These are phyloP conservation scores for Epizoanthus rinbou DNA, from an alignment of 92 coral and sea anemone genomes.

Conservation along the genomic window DNA sequence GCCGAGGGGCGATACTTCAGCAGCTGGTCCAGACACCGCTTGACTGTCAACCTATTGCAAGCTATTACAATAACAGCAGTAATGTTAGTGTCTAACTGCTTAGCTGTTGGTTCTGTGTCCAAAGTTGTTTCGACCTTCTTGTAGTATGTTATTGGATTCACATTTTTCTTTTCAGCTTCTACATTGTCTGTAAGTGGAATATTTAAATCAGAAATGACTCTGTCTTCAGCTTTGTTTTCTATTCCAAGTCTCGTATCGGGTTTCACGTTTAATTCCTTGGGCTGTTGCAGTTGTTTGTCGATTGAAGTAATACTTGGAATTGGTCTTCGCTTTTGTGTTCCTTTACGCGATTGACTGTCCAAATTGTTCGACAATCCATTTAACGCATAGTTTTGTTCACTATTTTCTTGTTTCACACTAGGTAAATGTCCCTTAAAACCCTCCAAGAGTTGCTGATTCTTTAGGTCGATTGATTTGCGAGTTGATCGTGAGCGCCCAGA, in stretches of 20 bases:
- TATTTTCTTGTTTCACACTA: too few species aligned
- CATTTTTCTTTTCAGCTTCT: not conserved
- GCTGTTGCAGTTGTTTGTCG: not conserved
- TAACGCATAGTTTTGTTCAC: not conserved
- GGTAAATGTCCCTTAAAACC: not conserved
- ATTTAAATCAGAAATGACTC: not conserved
- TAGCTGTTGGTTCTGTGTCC: not conserved
- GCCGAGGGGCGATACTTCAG: slow-evolving; percentile 85
- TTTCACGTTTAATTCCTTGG: too few species aligned
- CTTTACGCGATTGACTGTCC: not conserved
- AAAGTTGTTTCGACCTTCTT: not conserved
- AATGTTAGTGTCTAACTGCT: slow-evolving; percentile 48
- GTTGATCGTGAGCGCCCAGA: slow-evolving; percentile 27
- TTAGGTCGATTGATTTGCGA: not conserved
- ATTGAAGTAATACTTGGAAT: not conserved
- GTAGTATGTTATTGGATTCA: not conserved
- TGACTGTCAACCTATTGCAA: slow-evolving; percentile 90
- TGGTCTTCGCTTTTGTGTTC: not conserved
- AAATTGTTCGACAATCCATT: not conserved
- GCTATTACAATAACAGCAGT: slow-evolving; percentile 84
- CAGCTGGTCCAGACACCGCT: slow-evolving; percentile 81
- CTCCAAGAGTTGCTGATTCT: not conserved
- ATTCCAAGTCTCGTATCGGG: not conserved
- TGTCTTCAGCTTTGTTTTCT: not conserved
- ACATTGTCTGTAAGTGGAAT: not conserved